These are phyloP conservation scores for Calephelis perditalis DNA, from an alignment of 2,888 invertebrate genomes.

Conservation along the genomic window DNA sequence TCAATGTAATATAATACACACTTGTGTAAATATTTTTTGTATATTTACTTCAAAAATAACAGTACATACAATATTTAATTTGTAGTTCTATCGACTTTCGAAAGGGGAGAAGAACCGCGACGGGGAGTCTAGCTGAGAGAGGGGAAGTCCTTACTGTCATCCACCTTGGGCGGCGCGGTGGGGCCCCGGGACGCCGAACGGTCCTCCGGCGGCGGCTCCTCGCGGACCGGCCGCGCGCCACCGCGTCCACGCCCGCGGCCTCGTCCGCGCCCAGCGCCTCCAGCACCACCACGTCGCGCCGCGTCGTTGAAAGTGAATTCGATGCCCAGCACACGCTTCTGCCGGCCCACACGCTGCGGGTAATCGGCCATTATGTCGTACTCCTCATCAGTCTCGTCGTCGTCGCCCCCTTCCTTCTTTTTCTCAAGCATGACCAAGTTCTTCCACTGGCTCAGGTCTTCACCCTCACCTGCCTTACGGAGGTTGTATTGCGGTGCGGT, in stretches of 20 bases:
- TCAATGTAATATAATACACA: conserved; percentile 72
- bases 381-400: conserved; percentile 83
- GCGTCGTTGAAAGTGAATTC: conserved; percentile 92
- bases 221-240: conserved; percentile 73
- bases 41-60: conserved; percentile 79
- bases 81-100: conserved; percentile 69
- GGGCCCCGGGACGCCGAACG: conserved; percentile 50
- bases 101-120: conserved; percentile 67
- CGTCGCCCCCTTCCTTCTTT: conserved; percentile 82
- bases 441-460: conserved; percentile 94
- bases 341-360: conserved; percentile 91
- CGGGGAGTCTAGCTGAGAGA: conserved; percentile 86
- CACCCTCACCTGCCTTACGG: conserved; percentile 96
- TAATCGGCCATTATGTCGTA: conserved; percentile 85
- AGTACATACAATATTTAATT: conserved; percentile 76
- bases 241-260: conserved; percentile 60
- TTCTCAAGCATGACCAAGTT: conserved; percentile 90
- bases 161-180: conserved; percentile 88
- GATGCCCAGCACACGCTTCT: conserved; percentile 91
- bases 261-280: conserved; percentile 80
- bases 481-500: conserved; percentile 93
- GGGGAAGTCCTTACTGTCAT: conserved; percentile 97
- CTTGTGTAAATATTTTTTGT: conserved; percentile 76
- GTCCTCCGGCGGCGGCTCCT: conserved; percentile 57
- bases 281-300: conserved; percentile 84